Evolutionary conservation across 1,140 invertebrate genomes (phyloP).

Genomic region (Drosophila nigrodunni): DNA sequence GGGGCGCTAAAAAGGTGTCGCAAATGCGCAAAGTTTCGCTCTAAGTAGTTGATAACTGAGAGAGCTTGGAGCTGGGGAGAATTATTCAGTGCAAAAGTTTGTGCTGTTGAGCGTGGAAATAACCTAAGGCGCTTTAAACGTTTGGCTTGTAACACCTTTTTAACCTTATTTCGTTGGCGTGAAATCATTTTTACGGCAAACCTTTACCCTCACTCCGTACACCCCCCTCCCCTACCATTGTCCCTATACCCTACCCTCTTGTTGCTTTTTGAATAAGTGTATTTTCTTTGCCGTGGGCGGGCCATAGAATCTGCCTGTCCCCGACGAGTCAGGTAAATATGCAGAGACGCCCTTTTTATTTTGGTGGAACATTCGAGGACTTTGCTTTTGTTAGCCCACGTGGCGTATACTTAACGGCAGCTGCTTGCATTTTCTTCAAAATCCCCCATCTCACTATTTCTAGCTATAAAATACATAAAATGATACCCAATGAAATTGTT

Average conservation of each 20-base stretch:
- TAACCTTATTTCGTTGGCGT: conserved; percentile 72
- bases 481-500: no score
- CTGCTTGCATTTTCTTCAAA: conserved; percentile 38
- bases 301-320: conserved; percentile 27
- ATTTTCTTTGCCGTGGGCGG: conserved; percentile 44
- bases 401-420: conserved; percentile 67
- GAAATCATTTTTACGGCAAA: conserved; percentile 71
- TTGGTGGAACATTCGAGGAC: conserved; percentile 11
- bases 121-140: conserved; percentile 55
- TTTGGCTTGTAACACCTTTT: conserved; percentile 64
- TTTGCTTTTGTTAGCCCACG: conserved; percentile 59
- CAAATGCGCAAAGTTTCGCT: conserved; percentile 5
- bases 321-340: conserved; percentile 54
- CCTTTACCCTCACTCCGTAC: no score
- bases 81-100: conserved; percentile 32
- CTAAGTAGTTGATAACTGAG: conserved; percentile 1
- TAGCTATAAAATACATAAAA: no score
- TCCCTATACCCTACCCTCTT: neutral
- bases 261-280: conserved; percentile 16
- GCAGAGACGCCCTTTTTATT: conserved; percentile 41
- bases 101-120: conserved; percentile 57
- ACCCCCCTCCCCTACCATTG: no score
- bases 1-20: conserved; percentile 20
- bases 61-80: no score
- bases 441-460: no score